Percentiles rank a stretch among this genome's conserved stretches.
phyloP scores from a whole-genome alignment of 92 coral and sea anemone species.

The Phymanthus crucifer region DNA sequence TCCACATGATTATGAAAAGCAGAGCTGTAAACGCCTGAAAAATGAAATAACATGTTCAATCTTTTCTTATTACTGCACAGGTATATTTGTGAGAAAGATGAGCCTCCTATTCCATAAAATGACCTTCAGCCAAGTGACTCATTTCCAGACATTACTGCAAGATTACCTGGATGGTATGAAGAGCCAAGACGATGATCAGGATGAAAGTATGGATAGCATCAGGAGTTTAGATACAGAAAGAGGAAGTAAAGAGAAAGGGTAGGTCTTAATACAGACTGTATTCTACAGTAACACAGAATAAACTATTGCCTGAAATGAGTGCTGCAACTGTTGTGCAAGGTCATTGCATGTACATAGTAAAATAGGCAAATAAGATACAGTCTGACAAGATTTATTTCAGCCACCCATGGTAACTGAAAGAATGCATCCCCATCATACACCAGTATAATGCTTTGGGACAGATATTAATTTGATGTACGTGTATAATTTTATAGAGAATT shows the following conservation, averaged over 20 bases:
- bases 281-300: no score
- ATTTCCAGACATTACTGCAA: conserved; percentile 64
- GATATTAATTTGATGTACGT: no score
- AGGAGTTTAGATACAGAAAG: conserved; percentile 33
- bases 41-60: neutral
- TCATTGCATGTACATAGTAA: no score
- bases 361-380: no score
- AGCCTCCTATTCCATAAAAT: conserved; percentile 81
- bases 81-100: conserved; percentile 86
- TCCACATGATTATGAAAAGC: no score
- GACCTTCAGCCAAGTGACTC: conserved; percentile 89
- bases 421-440: no score
- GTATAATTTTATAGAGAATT: neutral
- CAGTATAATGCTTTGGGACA: no score
- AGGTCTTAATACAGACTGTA: neutral
- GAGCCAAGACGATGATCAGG: conserved; percentile 12
- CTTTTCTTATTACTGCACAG: conserved; percentile 24
- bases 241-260: conserved; percentile 32
- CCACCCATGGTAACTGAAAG: no score
- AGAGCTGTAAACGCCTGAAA: no score
- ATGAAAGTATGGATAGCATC: conserved; percentile 43
- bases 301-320: no score
- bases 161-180: conserved; percentile 36
- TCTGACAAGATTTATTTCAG: no score
- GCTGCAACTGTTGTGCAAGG: no score